These are phyloP conservation scores for Tetrapedia diversipes DNA, from an alignment of 2,888 invertebrate genomes.

Conservation along the genomic window DNA sequence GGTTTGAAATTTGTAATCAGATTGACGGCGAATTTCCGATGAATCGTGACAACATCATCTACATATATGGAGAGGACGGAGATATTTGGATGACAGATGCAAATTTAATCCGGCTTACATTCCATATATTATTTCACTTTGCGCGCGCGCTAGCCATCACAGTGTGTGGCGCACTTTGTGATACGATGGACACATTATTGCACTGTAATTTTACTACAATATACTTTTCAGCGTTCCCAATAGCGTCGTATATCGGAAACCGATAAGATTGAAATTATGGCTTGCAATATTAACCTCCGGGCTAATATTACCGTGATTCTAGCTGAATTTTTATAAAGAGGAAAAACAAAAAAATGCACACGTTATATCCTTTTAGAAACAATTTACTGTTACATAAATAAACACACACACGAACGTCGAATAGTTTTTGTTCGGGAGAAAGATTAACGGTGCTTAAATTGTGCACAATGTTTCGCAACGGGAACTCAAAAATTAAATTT, in stretches of 20 bases:
- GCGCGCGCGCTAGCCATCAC: neutral
- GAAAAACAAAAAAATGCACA: neutral
- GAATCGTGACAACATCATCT: slow-evolving; percentile 61
- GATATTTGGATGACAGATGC: slow-evolving; percentile 54
- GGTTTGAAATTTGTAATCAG: slow-evolving; percentile 65
- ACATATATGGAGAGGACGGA: slow-evolving; percentile 33
- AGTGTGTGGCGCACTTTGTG: slow-evolving; percentile 4
- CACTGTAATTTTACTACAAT: slow-evolving; percentile 50
- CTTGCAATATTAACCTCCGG: slow-evolving; percentile 40
- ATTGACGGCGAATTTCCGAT: slow-evolving; percentile 62
- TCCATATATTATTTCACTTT: slow-evolving; percentile 54
- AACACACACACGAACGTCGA: neutral
- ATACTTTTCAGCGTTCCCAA: slow-evolving; percentile 34
- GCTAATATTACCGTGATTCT: slow-evolving; percentile 28
- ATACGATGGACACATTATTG: slow-evolving; percentile 43
- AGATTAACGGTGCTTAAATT: neutral
- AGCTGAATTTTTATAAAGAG: slow-evolving; percentile 25
- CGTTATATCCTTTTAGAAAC: neutral
- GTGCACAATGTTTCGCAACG: neutral
- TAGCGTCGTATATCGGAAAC: slow-evolving; percentile 37
- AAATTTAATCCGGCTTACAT: slow-evolving; percentile 56
- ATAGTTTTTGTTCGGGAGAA: neutral
- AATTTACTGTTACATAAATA: neutral
- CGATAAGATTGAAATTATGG: slow-evolving; percentile 53
- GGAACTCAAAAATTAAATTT: slow-evolving; percentile 21